Percentiles rank a stretch among this genome's conserved stretches.
phyloP scores from a whole-genome alignment of 2,113 vertebrate species.

The Brevimyrus niger region DNA sequence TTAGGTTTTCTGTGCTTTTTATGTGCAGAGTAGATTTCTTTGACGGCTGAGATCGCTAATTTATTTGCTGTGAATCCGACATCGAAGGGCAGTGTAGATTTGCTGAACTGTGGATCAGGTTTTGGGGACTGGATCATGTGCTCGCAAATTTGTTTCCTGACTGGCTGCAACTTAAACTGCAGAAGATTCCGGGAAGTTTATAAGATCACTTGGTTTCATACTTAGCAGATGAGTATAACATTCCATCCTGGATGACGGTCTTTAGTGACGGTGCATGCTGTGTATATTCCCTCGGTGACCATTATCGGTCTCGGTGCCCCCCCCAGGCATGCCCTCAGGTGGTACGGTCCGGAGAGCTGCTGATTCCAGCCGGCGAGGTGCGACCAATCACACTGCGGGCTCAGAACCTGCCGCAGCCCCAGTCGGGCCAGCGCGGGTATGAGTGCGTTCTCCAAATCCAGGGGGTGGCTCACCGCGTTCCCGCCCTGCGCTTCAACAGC shows the following conservation, averaged over 20 bases:
- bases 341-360: constrained; percentile 66
- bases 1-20: neutral
- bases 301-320: neutral
- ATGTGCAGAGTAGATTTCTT: neutral
- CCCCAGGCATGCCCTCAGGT: constrained; percentile 72
- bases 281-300: neutral
- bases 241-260: neutral
- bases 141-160: neutral
- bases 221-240: neutral
- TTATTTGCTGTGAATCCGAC: neutral
- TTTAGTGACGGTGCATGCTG: neutral
- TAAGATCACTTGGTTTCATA: neutral
- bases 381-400: constrained; percentile 71
- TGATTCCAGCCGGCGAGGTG: constrained; percentile 73
- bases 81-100: neutral
- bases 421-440: constrained; percentile 72
- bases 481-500: constrained; percentile 77
- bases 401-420: constrained; percentile 69
- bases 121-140: neutral
- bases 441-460: constrained; percentile 72
- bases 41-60: neutral
- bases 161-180: neutral
- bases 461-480: constrained; percentile 63
- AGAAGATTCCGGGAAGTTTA: neutral
- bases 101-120: neutral